phyloP scores from a whole-genome alignment of 2,888 invertebrate genomes.

The Hypomecis atomaria region DNA sequence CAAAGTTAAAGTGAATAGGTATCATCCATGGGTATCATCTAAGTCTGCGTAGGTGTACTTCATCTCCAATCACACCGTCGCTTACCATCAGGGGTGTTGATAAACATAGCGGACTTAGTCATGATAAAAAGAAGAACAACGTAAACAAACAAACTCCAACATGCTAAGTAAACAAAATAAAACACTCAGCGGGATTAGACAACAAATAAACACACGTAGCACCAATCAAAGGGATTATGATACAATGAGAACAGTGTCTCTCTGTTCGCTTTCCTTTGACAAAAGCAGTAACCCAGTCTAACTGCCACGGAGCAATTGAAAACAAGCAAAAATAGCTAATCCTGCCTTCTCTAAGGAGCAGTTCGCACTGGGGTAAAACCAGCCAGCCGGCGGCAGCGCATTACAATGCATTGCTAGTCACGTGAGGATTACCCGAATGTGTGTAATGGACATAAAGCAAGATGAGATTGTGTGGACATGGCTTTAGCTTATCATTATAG shows the following conservation, averaged over 20 bases:
- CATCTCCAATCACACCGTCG: no score
- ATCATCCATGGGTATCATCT: no score
- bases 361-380: constrained; percentile 60
- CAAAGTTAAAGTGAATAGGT: no score
- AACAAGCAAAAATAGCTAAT: constrained; percentile 20
- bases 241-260: neutral
- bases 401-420: constrained; percentile 78
- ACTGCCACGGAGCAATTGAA: constrained; percentile 18
- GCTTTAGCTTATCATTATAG: constrained; percentile 7
- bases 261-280: neutral
- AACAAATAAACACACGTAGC: neutral
- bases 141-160: no score
- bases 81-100: no score
- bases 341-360: constrained; percentile 49
- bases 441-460: constrained; percentile 68
- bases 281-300: constrained; percentile 1
- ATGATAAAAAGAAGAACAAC: no score
- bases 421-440: constrained; percentile 68
- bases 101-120: no score
- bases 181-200: no score
- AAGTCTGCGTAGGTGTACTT: no score
- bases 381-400: constrained; percentile 67
- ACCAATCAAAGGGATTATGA: neutral
- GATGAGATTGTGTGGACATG: constrained; percentile 49
- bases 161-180: no score